A percentile compares a stretch with the other conserved stretches of the same genome.
Evolutionary conservation across 2,888 invertebrate genomes (phyloP).

Genomic region (Ophraella communa): DNA sequence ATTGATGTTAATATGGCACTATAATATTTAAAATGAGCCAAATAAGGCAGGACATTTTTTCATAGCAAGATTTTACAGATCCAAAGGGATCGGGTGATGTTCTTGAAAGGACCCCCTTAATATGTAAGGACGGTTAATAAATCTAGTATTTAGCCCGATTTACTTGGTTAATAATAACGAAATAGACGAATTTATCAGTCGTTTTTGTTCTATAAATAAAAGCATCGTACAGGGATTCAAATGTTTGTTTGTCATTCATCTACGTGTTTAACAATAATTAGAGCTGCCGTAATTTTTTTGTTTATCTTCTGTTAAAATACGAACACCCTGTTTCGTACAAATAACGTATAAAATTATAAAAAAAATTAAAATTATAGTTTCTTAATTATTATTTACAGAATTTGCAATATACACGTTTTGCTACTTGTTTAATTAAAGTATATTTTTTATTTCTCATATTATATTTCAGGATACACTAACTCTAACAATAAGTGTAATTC

Average conservation of each 20-base stretch:
- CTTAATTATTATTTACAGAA: slow-evolving; percentile 47
- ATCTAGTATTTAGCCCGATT: slow-evolving; percentile 42
- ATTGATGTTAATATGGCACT: not conserved
- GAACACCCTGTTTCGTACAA: slow-evolving; percentile 52
- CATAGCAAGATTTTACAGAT: not conserved
- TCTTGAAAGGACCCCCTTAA: slow-evolving; percentile 18
- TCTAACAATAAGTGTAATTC: slow-evolving; percentile 42
- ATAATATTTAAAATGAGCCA: too few relatives aligned
- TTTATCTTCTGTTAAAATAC: slow-evolving; percentile 36
- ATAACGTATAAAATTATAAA: slow-evolving; percentile 51
- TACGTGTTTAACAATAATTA: slow-evolving; percentile 34
- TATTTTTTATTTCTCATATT: slow-evolving; percentile 35
- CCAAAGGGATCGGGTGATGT: not conserved
- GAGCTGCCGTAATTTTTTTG: slow-evolving; percentile 47
- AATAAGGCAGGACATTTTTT: not conserved
- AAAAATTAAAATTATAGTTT: slow-evolving; percentile 50
- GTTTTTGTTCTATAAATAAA: slow-evolving; percentile 44
- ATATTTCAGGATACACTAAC: slow-evolving; percentile 40
- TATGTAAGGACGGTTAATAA: slow-evolving; percentile 44
- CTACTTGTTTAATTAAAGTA: slow-evolving; percentile 42
- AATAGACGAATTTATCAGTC: slow-evolving; percentile 44
- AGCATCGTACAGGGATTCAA: slow-evolving; percentile 43
- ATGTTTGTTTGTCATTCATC: slow-evolving; percentile 26
- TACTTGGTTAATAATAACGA: slow-evolving; percentile 33
- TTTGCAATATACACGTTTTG: slow-evolving; percentile 45